Conservation (phyloP, 2,797 vertebrate genomes). For the Crossoptilon crossoptilon region DNA sequence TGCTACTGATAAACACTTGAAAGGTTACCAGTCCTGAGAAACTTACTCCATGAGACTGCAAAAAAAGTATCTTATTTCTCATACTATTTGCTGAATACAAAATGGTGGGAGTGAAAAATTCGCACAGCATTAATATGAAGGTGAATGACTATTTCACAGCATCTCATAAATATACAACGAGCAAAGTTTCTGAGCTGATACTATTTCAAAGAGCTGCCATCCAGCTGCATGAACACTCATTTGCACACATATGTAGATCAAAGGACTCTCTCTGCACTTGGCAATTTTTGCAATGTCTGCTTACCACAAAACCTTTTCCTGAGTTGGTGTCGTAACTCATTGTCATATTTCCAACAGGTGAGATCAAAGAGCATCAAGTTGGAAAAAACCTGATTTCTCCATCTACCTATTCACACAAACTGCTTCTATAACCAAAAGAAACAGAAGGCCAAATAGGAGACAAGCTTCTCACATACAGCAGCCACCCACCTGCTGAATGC, state of each 20-base stretch:
- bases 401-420: not conserved
- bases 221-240: slow-evolving; percentile 13
- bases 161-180: slow-evolving; percentile 54
- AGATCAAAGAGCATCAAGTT: not conserved
- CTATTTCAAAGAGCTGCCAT: not conserved
- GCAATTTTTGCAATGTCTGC: slow-evolving; percentile 2
- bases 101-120: slow-evolving; percentile 11
- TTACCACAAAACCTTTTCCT: slow-evolving; percentile 29
- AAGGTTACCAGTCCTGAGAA: not conserved
- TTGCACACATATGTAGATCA: not conserved
- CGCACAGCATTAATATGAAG: slow-evolving; percentile 41
- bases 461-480: not conserved
- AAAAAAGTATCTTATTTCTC: slow-evolving; percentile 55
- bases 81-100: slow-evolving; percentile 33
- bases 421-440: not conserved
- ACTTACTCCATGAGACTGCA: not conserved
- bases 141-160: slow-evolving; percentile 46
- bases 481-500: not conserved
- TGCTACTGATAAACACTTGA: not conserved
- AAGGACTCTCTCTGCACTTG: slow-evolving; percentile 11
- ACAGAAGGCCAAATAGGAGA: not conserved
- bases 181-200: not conserved
- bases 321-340: slow-evolving; percentile 6
- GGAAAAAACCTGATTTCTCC: slow-evolving; percentile 26
- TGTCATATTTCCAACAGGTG: not conserved